Base-by-base conservation (phyloP, 2,888 invertebrate species). In the Salticus scenicus region DNA sequence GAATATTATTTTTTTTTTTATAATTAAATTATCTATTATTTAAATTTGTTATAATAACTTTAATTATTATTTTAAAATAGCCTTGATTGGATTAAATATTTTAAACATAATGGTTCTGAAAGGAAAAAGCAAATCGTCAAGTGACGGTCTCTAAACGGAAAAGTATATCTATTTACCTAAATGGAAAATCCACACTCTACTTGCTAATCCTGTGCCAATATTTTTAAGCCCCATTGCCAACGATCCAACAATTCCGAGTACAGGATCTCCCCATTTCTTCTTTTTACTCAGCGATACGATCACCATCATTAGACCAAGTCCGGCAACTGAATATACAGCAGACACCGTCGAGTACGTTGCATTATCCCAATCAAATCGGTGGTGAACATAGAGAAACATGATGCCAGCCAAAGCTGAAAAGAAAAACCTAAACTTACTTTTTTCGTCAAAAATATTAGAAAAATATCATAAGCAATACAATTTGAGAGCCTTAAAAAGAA, bases 321-420 rank as follows among this genome's bases (percentile, higher is more conserved):
- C 72, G 24, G 80, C 30, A 41, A 80, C 67, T 1, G 71, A 66
- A 28, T 71, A 86, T 17, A 76, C 12, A 0, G 86, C 70, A 8
- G 75, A 75, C 27, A 86, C 24, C 1, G 86, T 86, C 5, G 80
- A 86, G 24, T 71, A 86, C 5, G 24, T 76, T 7, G 86, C 80
- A 47, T 86, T 86, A 10, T 66, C 57, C 86, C 86, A 86, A 14
- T 80, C n/a, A 37, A 71, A 86, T 24, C n/a, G 17, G 14, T 80
- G 75, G 20, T 80, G 47, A 27, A 28, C 73, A 24, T 80, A 86
- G 17, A 76, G 8, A 30, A 42, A 80, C 24, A 37, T 64, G 20
- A 86, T 76, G 10, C 47, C 33, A 5, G 37, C 30, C 14, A 30
- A 0, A n/a, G 73, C 73, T 73, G 20, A 8, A 57, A 47, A 47